phyloP scores from a whole-genome alignment of 1,140 invertebrate genomes.

The Myzus persicae region DNA sequence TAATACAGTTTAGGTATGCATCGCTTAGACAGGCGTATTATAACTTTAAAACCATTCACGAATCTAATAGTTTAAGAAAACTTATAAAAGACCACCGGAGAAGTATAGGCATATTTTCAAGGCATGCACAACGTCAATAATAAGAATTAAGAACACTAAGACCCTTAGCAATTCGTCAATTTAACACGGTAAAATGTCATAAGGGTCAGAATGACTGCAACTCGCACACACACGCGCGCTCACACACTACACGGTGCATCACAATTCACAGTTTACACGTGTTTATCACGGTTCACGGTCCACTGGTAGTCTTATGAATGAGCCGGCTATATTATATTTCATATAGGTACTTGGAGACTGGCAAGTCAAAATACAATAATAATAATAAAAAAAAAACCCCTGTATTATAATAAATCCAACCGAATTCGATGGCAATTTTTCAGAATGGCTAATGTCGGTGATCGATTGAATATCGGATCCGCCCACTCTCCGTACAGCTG shows the following conservation, averaged over 20 bases:
- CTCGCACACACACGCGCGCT: not conserved
- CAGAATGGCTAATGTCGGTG: conserved; percentile 26
- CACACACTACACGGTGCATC: not conserved
- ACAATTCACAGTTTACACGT: not conserved
- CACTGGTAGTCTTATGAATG: conserved; percentile 6
- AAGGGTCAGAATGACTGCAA: not conserved
- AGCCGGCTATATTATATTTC: not conserved
- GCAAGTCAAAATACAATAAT: conserved; percentile 45
- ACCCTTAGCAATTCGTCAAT: not conserved
- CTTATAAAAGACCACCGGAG: conserved; percentile 40
- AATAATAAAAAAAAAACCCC: conserved; percentile 6
- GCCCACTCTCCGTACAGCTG: conserved; percentile 46
- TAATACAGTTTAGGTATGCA: not conserved
- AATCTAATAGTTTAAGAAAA: not conserved
- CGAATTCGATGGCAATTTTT: conserved; percentile 58
- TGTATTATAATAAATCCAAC: conserved; percentile 2
- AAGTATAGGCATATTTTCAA: not conserved
- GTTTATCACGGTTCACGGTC: conserved; percentile 21
- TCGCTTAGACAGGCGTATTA: not conserved
- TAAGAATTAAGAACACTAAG: not conserved
- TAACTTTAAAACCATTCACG: not conserved
- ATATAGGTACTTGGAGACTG: not conserved
- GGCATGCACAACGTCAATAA: not conserved
- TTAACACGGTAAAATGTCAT: not conserved
- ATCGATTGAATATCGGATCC: conserved; percentile 40